Evolutionary conservation across 2,113 vertebrate genomes (phyloP).

Genomic region (Taurulus bubalis): DNA sequence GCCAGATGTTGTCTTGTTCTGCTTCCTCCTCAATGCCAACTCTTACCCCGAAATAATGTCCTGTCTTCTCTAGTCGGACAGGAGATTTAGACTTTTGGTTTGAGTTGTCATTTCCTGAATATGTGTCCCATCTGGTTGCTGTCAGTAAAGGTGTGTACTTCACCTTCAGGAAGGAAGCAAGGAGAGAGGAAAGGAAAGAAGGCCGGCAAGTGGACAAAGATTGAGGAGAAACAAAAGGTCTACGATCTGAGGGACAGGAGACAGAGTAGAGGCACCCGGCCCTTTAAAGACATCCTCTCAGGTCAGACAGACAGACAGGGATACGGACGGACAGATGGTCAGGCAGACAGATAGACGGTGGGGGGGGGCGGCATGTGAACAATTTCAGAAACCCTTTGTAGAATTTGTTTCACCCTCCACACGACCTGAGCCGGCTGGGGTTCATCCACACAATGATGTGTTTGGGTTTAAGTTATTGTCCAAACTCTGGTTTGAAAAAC

Average conservation of each 20-base stretch:
- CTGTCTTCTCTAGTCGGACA: background rate
- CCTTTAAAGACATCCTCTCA: slow-evolving; percentile 28
- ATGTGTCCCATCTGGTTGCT: background rate
- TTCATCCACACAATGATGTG: background rate
- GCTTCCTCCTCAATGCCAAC: too few relatives aligned
- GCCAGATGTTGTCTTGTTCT: slow-evolving; percentile 68
- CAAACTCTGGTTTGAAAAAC: background rate
- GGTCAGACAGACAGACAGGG: slow-evolving; percentile 24
- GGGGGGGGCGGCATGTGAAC: too few relatives aligned
- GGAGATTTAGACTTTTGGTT: background rate
- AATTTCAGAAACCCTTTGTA: background rate
- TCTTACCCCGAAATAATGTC: too few relatives aligned
- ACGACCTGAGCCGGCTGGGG: background rate
- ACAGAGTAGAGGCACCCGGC: slow-evolving; percentile 51
- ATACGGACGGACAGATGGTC: too few relatives aligned
- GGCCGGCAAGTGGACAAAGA: background rate
- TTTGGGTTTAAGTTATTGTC: background rate
- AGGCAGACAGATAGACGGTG: too few relatives aligned
- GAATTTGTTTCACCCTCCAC: background rate
- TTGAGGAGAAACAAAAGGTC: slow-evolving; percentile 4
- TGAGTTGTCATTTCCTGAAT: background rate
- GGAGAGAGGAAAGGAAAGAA: slow-evolving; percentile 3
- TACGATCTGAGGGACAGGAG: slow-evolving; percentile 11
- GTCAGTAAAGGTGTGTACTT: slow-evolving; percentile 19
- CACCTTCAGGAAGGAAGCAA: slow-evolving; percentile 31